phyloP scores from a whole-genome alignment of 1,140 invertebrate species.

The Samia ricini region DNA sequence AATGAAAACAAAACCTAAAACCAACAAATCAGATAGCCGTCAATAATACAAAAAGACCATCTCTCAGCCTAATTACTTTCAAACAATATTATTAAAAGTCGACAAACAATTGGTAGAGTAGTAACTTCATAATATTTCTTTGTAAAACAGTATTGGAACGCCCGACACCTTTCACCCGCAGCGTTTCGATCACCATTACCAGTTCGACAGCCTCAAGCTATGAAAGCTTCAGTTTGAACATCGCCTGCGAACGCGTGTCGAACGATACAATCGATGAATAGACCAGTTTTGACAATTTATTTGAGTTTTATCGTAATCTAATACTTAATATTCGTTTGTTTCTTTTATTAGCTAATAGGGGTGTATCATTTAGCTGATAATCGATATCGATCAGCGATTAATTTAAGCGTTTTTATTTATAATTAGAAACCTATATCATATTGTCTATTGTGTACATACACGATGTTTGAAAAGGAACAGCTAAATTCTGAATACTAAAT shows the following conservation, averaged over 20 bases:
- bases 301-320: conserved; percentile 1
- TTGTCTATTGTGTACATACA: not conserved
- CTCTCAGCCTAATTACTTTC: not conserved
- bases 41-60: not conserved
- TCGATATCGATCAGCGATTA: not conserved
- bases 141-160: not conserved
- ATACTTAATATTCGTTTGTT: not conserved
- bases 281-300: conserved; percentile 3
- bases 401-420: not conserved
- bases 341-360: not conserved
- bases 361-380: not conserved
- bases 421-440: too few relatives aligned
- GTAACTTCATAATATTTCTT: not conserved
- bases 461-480: not conserved
- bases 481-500: not conserved
- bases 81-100: conserved; percentile 1
- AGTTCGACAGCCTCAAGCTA: conserved; percentile 28
- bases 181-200: conserved; percentile 28
- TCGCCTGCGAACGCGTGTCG: not conserved
- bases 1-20: not conserved
- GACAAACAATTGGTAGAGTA: not conserved
- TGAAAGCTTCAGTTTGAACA: conserved; percentile 42
- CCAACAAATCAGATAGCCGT: not conserved
- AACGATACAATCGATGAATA: conserved; percentile 5
- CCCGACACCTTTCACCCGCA: conserved; percentile 36